These are phyloP conservation scores for Crossaster papposus DNA, from an alignment of 53 echinoderm and acorn worm genomes.

Conservation along the genomic window DNA sequence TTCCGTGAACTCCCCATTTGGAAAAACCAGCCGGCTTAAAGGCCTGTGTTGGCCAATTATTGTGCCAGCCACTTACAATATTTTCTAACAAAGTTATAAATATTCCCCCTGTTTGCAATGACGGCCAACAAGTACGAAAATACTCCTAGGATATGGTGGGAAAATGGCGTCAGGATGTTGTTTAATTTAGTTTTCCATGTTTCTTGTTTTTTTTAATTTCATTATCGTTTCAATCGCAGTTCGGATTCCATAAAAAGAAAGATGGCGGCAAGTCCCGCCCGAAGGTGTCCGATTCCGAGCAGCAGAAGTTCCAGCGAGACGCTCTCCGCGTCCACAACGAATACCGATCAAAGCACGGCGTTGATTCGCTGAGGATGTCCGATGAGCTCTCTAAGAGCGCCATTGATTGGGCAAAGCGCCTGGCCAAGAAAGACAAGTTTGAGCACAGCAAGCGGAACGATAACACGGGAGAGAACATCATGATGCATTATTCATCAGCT, in stretches of 20 bases:
- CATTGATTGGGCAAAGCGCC: conserved; percentile 83
- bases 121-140: no score
- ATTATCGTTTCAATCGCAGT: background rate
- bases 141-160: no score
- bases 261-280: conserved; percentile 23
- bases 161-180: no score
- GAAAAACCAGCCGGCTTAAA: no score
- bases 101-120: no score
- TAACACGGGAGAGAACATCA: conserved; percentile 80
- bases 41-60: no score
- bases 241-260: background rate
- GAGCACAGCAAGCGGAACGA: conserved; percentile 84
- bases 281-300: conserved; percentile 71
- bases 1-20: no score
- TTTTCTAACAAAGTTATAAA: no score
- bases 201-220: background rate
- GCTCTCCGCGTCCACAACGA: conserved; percentile 73
- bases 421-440: conserved; percentile 86
- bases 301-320: conserved; percentile 77
- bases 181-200: background rate
- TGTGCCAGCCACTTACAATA: no score
- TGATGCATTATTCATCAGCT: conserved; percentile 88
- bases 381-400: conserved; percentile 76
- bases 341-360: conserved; percentile 76
- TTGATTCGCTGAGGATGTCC: conserved; percentile 65